A percentile compares a stretch with the other conserved stretches of the same genome.
phyloP scores from a whole-genome alignment of 2,797 vertebrate species.

The Channallabes apus region DNA sequence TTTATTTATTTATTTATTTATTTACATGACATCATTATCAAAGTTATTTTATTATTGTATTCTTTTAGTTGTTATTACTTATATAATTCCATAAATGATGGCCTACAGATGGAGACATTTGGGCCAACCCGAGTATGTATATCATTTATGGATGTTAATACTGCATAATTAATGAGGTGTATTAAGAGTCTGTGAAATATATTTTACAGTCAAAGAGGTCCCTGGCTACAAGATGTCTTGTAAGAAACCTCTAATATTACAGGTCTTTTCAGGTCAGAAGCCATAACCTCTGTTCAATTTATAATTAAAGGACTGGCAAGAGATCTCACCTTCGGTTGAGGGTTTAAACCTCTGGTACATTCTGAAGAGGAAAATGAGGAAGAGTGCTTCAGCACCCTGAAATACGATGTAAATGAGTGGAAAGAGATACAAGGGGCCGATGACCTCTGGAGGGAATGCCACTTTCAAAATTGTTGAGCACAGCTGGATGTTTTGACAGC shows the following conservation, averaged over 20 bases:
- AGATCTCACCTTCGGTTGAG: conserved; percentile 18
- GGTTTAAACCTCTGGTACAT: conserved; percentile 69
- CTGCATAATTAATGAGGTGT: neutral
- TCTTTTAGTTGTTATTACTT: neutral
- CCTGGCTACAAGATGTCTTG: too few relatives aligned
- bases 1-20: too few relatives aligned
- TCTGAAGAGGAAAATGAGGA: conserved; percentile 73
- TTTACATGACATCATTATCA: neutral
- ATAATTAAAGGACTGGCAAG: neutral
- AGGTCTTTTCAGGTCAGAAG: neutral
- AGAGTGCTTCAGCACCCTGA: conserved; percentile 76
- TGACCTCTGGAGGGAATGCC: conserved; percentile 72
- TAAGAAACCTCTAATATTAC: neutral
- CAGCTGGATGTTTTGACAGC: conserved; percentile 85
- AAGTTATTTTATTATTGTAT: neutral
- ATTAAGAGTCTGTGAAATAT: neutral
- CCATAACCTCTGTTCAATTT: neutral
- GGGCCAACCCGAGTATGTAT: too few relatives aligned
- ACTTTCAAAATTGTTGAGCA: conserved; percentile 80
- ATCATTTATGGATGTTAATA: neutral
- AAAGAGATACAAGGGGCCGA: conserved; percentile 81
- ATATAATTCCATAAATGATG: too few relatives aligned
- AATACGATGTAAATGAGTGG: conserved; percentile 80
- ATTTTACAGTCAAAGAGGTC: neutral
- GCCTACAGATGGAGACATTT: too few relatives aligned